A percentile compares a stretch with the other conserved stretches of the same genome.
Evolutionary conservation across 2,888 invertebrate genomes (phyloP).

Genomic region (Erynnis tages): DNA sequence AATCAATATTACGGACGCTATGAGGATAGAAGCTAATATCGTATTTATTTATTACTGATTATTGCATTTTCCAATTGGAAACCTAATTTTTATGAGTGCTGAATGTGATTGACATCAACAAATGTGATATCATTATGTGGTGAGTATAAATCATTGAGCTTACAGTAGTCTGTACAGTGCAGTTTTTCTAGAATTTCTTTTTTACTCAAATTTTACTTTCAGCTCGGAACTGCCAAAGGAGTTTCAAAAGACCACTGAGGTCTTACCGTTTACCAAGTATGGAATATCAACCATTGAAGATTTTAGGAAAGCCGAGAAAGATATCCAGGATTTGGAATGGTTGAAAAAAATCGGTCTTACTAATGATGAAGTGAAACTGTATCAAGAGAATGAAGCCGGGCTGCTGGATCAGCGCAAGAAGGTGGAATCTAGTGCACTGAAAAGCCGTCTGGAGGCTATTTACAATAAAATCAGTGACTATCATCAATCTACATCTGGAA

Average conservation of each 20-base stretch:
- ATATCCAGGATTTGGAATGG: conserved; percentile 62
- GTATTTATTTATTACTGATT: conserved; percentile 2
- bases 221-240: conserved; percentile 68
- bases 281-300: conserved; percentile 69
- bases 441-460: conserved; percentile 52
- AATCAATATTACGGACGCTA: conserved; percentile 12
- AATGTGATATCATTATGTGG: conserved; percentile 27
- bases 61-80: conserved; percentile 12
- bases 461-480: conserved; percentile 56
- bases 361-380: conserved; percentile 74
- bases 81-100: background rate
- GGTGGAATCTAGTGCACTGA: conserved; percentile 56
- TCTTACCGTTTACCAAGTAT: conserved; percentile 64
- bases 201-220: conserved; percentile 30
- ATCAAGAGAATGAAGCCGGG: conserved; percentile 68
- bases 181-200: background rate
- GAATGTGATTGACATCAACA: background rate
- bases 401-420: conserved; percentile 50
- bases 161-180: background rate
- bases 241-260: conserved; percentile 63
- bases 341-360: conserved; percentile 72
- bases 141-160: conserved; percentile 3
- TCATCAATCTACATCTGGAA: conserved; percentile 41
- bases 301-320: conserved; percentile 61
- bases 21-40: background rate